Evolutionary conservation across 2,797 vertebrate species (phyloP).

Genomic region (Tenualosa ilisha): DNA sequence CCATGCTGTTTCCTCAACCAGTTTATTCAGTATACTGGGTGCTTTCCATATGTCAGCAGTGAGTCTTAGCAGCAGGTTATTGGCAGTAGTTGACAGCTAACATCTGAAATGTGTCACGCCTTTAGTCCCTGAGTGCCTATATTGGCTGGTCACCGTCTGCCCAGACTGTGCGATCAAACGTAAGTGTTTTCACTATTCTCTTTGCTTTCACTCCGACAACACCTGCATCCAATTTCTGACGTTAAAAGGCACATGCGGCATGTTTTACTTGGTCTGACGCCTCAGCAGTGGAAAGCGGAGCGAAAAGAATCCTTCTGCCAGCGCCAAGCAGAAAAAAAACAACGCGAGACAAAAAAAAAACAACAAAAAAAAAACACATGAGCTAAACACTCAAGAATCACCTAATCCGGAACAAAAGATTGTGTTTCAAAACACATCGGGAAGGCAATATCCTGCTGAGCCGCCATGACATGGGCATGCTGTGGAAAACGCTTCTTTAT

Average conservation of each 20-base stretch:
- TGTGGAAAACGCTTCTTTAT: background rate
- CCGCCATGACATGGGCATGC: background rate
- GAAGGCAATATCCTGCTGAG: background rate
- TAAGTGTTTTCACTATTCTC: background rate
- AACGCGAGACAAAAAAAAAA: background rate
- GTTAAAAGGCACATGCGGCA: background rate
- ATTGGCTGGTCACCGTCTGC: background rate
- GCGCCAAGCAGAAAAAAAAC: background rate
- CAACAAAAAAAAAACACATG: background rate
- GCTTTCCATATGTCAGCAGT: background rate
- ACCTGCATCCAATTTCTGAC: background rate
- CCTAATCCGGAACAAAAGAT: constrained; percentile 9
- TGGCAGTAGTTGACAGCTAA: background rate
- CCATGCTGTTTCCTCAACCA: background rate
- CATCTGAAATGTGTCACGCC: background rate
- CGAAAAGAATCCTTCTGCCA: background rate
- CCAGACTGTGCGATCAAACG: background rate
- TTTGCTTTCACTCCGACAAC: background rate
- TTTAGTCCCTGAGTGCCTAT: background rate
- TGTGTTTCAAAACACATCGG: background rate
- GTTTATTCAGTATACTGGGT: background rate
- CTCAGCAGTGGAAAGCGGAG: background rate
- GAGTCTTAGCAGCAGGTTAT: background rate
- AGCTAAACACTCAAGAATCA: background rate
- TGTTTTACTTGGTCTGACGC: background rate